Evolutionary conservation across 2,797 vertebrate species (phyloP).

Genomic region (Enteromius viviparus): DNA sequence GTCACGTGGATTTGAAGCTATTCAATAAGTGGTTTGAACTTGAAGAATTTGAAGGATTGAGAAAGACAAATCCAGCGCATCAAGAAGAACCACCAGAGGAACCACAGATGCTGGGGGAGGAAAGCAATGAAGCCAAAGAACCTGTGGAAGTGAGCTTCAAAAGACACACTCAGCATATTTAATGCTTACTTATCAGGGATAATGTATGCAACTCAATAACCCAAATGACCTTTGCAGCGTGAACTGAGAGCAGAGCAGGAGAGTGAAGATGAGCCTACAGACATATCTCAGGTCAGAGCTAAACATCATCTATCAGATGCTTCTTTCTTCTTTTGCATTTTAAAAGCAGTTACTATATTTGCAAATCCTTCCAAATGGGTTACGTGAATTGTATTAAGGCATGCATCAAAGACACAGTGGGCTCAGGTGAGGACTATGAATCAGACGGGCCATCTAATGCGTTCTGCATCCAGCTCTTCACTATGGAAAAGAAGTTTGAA

Average conservation of each 20-base stretch:
- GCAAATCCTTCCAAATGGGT: not conserved
- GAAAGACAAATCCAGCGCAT: constrained; percentile 65
- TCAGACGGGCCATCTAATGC: constrained; percentile 65
- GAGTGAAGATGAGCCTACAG: not conserved
- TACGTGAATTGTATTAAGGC: not conserved
- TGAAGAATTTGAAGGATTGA: constrained; percentile 80
- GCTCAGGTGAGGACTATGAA: constrained; percentile 23
- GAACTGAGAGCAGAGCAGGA: not conserved
- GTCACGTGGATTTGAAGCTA: constrained; percentile 74
- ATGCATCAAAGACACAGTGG: not conserved
- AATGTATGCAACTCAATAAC: not conserved
- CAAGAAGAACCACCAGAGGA: constrained; percentile 27
- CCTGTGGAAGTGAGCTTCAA: constrained; percentile 40
- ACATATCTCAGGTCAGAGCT: constrained; percentile 24
- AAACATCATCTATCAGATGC: not conserved
- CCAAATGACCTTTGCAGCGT: not conserved
- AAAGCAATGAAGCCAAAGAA: constrained; percentile 10
- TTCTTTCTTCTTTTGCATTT: not conserved
- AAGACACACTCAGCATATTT: not conserved
- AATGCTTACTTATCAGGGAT: not conserved
- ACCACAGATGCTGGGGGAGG: not conserved
- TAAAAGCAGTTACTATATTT: not conserved
- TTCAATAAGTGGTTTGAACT: constrained; percentile 83
- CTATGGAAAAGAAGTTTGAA: constrained; percentile 82
- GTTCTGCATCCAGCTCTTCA: constrained; percentile 85